phyloP scores from a whole-genome alignment of 2,113 vertebrate genomes.

The Labeo rohita region DNA sequence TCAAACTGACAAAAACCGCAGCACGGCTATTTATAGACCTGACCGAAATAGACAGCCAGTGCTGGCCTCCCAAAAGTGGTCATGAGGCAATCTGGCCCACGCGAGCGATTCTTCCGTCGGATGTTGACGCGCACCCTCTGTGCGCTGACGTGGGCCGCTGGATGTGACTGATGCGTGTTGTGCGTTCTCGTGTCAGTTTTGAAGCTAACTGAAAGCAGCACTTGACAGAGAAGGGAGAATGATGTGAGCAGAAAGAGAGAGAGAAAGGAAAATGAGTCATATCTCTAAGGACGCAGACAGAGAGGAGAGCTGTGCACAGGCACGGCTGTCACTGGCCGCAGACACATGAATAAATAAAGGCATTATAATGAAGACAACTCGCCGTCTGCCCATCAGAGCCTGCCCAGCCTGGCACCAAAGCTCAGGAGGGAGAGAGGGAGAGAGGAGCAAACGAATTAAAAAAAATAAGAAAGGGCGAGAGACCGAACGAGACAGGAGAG shows the following conservation, averaged over 20 bases:
- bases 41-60: conserved; percentile 50
- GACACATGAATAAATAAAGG: conserved; percentile 64
- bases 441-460: background rate
- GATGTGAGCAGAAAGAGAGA: conserved; percentile 43
- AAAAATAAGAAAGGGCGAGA: background rate
- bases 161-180: conserved; percentile 57
- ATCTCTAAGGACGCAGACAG: conserved; percentile 59
- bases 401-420: conserved; percentile 60
- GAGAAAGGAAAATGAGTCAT: conserved; percentile 59
- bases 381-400: conserved; percentile 61
- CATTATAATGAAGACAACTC: conserved; percentile 63
- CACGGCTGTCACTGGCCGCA: conserved; percentile 58
- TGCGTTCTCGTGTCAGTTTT: conserved; percentile 37
- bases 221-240: conserved; percentile 53
- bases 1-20: conserved; percentile 58
- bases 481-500: conserved; percentile 25
- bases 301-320: conserved; percentile 52
- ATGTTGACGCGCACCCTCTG: conserved; percentile 42
- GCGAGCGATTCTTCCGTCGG: conserved; percentile 38
- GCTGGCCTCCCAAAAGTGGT: conserved; percentile 50
- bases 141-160: conserved; percentile 49
- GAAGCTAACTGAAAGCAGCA: conserved; percentile 57
- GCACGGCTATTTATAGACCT: conserved; percentile 53
- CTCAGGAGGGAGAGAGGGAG: conserved; percentile 33
- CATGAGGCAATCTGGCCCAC: conserved; percentile 52